Base-by-base conservation (phyloP, 2,888 invertebrate species). In the Apotomis turbidana region DNA sequence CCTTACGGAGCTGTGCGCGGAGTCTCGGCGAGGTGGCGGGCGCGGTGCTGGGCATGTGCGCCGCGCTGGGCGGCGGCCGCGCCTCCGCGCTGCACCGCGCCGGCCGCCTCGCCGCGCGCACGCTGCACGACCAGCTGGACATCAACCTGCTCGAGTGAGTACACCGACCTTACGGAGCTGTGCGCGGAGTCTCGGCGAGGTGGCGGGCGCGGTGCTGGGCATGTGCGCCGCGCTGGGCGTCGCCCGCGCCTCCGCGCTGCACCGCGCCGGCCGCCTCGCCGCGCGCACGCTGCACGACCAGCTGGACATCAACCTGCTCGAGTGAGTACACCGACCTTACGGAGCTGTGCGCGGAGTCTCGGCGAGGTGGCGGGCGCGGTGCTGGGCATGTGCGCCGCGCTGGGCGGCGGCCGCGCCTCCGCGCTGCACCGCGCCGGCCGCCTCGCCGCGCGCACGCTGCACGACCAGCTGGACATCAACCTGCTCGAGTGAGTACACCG, bases 21-120 rank as follows among this genome's bases (percentile, higher is more conserved):
- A 76, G 96, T 96, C 85, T 94, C 96, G 77, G 96, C 96, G 84
- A 97, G 96, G 93, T 97, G 97, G 88, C 95, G 95, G 76, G 97
- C 84, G 95, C 96, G 68, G 95, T 97, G 66, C 78, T 83, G 77
- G 83, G 96, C 76, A 67, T 78, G 77, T 78, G 79, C 83, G 79
- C 77, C 68, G 76, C 86, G 94, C 96, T 68, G 94, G 96, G 38
- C 59, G 81, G 78, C 75, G 85, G 86, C 68, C 78, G 78, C 77
- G 85, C 88, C 68, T 85, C 84, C 4, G 90, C 90, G 60, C 90
- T 98, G 15, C 96, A 97, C 3, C 97, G 97, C 81, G 97, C 98
- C 82, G 87, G 90, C 62, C 77, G 77, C 60, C 70, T 78, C 73
- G 83, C 83, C 77, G 87, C 88, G 78, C 85, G 78, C 74, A 66